Base-by-base conservation (phyloP, 2,888 invertebrate genomes). In the Agrochola circellaris region DNA sequence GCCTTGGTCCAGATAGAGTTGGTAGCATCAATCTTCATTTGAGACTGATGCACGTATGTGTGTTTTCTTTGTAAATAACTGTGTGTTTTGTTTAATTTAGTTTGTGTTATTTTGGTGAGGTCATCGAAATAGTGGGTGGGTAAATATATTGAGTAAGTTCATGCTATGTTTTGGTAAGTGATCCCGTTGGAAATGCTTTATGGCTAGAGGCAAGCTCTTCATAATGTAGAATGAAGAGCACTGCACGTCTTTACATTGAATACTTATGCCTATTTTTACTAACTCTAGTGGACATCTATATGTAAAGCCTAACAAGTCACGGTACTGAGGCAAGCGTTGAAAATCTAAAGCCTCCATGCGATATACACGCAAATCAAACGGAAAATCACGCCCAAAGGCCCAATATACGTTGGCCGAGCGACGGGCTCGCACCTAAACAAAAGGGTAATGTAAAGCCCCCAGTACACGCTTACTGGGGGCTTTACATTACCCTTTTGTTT, bases 11-110 rank as follows among this genome's bases (percentile, higher is more conserved):
- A 85, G 13, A 75, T 85, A 17, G 51, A 56, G 84, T 8, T 67
- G 11, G 58, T 38, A 62, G 42, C 82, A 87, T 88, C 67, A 83
- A 88, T 88, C 87, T 78, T 75, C 83, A 88, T 88, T 83, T 85
- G 77, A 48, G 38, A 23, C 58, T 38, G 48, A 68, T 76, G 71
- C 77, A 80, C 81, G 74, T 85, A 78, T 73, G 73, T 79, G 67
- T 75, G 78, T 73, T 68, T 71, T 69, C 38, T 67, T 84, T 60
- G 26, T 26, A 64, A 72, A 73, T 65, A 42, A 34, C 64, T 38
- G 15, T 64, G 13, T 66, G 69, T 81, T 72, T 38, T 67, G 67
- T 82, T 60, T 13, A 62, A 83, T 79, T 77, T 30, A 54, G 8
- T 76, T 68, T 26, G n/a, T 4, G 26, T 20, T 58, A 20, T 71